Evolutionary conservation across 2,113 vertebrate genomes (phyloP), one percentile per base, ranked within the genome.

Genomic region (Corythornis madagascariensis): DNA sequence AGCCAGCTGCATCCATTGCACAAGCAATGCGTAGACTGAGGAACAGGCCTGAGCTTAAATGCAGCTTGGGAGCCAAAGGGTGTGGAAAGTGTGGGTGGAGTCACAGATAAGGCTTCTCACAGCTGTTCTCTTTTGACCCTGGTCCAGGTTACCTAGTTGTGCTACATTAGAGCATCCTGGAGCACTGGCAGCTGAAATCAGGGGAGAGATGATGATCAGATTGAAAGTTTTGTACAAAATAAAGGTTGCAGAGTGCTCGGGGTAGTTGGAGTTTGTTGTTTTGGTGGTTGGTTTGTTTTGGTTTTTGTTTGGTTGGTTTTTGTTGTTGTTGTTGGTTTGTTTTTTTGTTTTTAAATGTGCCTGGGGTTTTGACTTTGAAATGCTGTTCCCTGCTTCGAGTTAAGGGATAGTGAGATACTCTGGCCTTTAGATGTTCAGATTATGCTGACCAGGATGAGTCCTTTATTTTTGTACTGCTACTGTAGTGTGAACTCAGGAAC

Each of bases 401-500:
- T 96, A 65, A 40, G 70, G 4, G 57, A 80, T 48, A 33, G 78
- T 6, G 88, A 97, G 29, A 14, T 82, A 16, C 40, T 67, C 8
- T 86, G 84, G 53, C 38, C 97, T 65, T 57, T 97, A 87, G 76
- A 77, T 57, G 55, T 77, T 70, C 50, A 96, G 52, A 93, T 21
- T 96, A 43, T n/a, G 45, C 7, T 80, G 50, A 47, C 17, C 40
- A 56, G 5, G 25, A 35, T 33, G 55, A 80, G 90, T 86, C 95
- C 4, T 82, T 61, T 55, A 77, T 60, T 69, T 96, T 92, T 43
- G 88, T 64, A 71, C n/a, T 2, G 87, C 83, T 45, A 9, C 86
- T 66, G 3, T 43, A 17, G 72, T 65, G 18, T 97, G 96, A 97
- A 64, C 97, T 88, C 67, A 84, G 69, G 94, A 96, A 94, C 77